Percentiles rank a stretch among this genome's conserved stretches.
phyloP scores from a whole-genome alignment of 2,888 invertebrate genomes.

The Drosophila meridiana region DNA sequence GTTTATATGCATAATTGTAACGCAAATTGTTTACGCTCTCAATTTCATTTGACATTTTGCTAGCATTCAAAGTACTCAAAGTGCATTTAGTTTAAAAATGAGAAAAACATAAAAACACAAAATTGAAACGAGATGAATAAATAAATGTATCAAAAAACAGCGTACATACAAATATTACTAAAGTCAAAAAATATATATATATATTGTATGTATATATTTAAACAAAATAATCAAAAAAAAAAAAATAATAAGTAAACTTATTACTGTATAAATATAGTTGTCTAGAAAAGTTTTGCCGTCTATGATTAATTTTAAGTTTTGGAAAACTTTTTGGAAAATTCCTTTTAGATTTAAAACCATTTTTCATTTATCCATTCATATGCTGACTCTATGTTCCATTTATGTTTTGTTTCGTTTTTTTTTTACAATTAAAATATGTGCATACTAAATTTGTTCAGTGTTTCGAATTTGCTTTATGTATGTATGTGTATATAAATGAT shows the following conservation, averaged over 20 bases:
- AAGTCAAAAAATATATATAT: slow-evolving; percentile 10
- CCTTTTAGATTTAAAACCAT: slow-evolving; percentile 13
- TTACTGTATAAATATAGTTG: slow-evolving; percentile 31
- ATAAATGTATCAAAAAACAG: slow-evolving; percentile 40
- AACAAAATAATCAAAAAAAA: slow-evolving; percentile 16
- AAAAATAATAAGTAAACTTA: slow-evolving; percentile 4
- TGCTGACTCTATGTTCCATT: slow-evolving; percentile 29
- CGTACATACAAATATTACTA: slow-evolving; percentile 24
- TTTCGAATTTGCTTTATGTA: slow-evolving; percentile 23
- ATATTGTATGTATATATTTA: slow-evolving; percentile 27
- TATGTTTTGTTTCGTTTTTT: too few relatives aligned
- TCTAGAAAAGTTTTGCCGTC: slow-evolving; percentile 36
- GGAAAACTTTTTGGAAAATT: slow-evolving; percentile 29
- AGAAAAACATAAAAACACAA: slow-evolving; percentile 11
- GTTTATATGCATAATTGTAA: slow-evolving; percentile 70
- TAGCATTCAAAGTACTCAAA: slow-evolving; percentile 67
- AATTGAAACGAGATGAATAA: slow-evolving; percentile 11
- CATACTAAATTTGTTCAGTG: slow-evolving; percentile 57
- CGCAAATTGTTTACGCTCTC: slow-evolving; percentile 68
- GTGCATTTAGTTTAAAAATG: slow-evolving; percentile 42
- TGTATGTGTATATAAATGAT: slow-evolving; percentile 49
- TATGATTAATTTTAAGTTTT: slow-evolving; percentile 22
- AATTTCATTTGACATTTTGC: slow-evolving; percentile 74
- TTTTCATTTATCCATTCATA: slow-evolving; percentile 4
- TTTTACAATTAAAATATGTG: slow-evolving; percentile 55